phyloP scores from a whole-genome alignment of 2,113 vertebrate genomes.

The Motacilla alba region DNA sequence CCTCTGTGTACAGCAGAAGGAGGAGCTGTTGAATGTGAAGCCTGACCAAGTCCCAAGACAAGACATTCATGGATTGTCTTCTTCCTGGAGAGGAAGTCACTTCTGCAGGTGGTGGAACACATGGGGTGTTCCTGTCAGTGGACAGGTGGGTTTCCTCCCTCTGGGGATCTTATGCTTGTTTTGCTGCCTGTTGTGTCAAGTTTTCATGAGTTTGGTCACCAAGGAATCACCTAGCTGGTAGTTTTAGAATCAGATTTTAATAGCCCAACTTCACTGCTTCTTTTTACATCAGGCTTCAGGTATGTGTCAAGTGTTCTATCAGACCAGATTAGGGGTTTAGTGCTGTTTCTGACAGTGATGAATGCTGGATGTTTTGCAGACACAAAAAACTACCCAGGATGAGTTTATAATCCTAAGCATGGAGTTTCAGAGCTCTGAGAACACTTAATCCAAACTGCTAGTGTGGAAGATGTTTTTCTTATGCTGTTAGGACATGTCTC shows the following conservation, averaged over 20 bases:
- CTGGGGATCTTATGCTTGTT: not conserved
- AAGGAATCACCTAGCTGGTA: not conserved
- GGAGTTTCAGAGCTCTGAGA: not conserved
- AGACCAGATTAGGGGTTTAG: not conserved
- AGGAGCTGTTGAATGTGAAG: not conserved
- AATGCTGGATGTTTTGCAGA: not conserved
- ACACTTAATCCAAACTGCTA: not conserved
- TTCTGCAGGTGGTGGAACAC: not conserved
- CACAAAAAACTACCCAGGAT: not conserved
- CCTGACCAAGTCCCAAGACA: not conserved
- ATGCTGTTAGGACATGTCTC: not conserved
- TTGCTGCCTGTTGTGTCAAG: not conserved
- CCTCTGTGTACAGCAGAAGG: not conserved
- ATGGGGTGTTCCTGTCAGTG: not conserved
- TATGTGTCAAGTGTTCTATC: not conserved
- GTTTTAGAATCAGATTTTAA: not conserved
- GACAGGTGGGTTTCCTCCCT: not conserved
- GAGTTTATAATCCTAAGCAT: not conserved
- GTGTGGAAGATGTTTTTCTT: not conserved
- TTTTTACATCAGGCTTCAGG: not conserved
- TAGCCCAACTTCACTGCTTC: not conserved
- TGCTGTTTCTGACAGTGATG: not conserved
- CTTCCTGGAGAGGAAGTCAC: not conserved
- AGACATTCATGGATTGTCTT: not conserved
- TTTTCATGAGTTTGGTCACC: not conserved